Percentiles rank a stretch among this genome's conserved stretches.
Conservation (phyloP, 2,113 vertebrate species). For the Alosa alosa region DNA sequence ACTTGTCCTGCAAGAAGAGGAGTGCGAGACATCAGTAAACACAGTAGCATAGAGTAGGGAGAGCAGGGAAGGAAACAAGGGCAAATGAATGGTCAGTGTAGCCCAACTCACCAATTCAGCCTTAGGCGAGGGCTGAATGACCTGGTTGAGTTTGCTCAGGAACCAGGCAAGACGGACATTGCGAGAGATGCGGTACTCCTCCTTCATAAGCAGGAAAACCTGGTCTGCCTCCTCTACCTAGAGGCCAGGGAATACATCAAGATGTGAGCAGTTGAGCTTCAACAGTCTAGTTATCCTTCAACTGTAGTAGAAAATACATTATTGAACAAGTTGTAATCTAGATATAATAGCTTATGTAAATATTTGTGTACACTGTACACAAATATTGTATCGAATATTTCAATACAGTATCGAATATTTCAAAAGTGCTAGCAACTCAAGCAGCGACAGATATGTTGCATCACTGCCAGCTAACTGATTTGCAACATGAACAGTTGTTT, state of each 20-base stretch:
- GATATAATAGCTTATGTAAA: neutral
- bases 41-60: neutral
- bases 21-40: neutral
- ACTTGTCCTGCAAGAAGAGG: conserved; percentile 69
- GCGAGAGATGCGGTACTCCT: conserved; percentile 93
- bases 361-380: neutral
- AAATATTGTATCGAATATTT: neutral
- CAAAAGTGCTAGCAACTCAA: neutral
- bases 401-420: neutral
- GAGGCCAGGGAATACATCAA: neutral
- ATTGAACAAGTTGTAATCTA: too few relatives aligned
- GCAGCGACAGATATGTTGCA: neutral
- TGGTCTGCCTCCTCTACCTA: conserved; percentile 97
- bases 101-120: conserved; percentile 80
- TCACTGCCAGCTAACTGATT: neutral
- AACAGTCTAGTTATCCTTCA: neutral
- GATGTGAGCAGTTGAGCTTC: neutral
- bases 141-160: conserved; percentile 86
- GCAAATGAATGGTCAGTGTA: neutral
- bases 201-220: conserved; percentile 94
- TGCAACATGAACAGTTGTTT: conserved; percentile 15
- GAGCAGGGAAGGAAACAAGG: neutral
- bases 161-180: conserved; percentile 97
- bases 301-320: neutral
- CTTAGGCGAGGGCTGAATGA: conserved; percentile 79